Evolutionary conservation across 2,888 invertebrate genomes (phyloP).

Genomic region (Synergus japonicus): DNA sequence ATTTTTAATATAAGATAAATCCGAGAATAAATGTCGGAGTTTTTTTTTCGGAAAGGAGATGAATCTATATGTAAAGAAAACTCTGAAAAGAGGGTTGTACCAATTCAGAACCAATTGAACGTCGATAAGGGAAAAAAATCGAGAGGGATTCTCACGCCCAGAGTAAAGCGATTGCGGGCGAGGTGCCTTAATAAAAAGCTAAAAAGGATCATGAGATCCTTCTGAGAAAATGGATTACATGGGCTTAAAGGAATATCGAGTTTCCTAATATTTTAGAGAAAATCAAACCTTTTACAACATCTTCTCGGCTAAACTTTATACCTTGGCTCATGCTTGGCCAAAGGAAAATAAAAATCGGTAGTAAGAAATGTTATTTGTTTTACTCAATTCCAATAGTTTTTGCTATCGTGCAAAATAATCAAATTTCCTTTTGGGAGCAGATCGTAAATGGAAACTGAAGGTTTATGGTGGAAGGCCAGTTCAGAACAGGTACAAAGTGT

Average conservation of each 20-base stretch:
- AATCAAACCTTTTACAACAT: background rate
- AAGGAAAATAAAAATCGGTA: background rate
- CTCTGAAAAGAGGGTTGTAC: background rate
- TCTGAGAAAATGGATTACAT: constrained; percentile 1
- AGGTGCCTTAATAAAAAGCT: constrained; percentile 1
- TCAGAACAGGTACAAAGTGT: constrained; percentile 43
- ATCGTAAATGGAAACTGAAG: background rate
- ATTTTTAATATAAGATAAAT: background rate
- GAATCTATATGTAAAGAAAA: constrained; percentile 23
- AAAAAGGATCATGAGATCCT: background rate
- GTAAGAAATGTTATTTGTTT: background rate
- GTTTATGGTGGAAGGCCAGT: constrained; percentile 2
- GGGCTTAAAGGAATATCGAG: background rate
- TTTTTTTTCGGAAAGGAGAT: constrained; percentile 54
- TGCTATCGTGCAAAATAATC: background rate
- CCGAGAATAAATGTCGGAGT: background rate
- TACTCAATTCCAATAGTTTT: background rate
- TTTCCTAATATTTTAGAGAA: background rate
- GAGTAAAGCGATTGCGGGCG: background rate
- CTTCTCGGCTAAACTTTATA: background rate
- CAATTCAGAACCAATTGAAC: constrained; percentile 18
- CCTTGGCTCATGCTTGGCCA: background rate
- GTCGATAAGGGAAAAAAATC: constrained; percentile 2
- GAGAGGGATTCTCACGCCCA: constrained; percentile 2
- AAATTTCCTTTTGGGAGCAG: background rate